Evolutionary conservation across 1,140 invertebrate genomes (phyloP).

Genomic region (Drosophila bifasciata): DNA sequence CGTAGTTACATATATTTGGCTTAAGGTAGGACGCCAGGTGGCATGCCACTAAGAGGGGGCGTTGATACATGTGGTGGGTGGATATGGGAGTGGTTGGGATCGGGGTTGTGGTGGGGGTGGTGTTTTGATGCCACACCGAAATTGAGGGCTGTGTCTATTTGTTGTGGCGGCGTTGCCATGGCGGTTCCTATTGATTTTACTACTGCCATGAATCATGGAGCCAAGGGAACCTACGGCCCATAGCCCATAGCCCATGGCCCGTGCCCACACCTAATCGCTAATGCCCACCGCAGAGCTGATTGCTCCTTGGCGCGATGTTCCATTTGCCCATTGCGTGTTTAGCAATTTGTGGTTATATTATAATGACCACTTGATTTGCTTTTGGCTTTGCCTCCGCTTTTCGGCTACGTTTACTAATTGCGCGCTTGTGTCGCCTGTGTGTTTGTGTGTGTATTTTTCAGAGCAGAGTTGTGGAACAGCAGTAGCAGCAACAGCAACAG

Average conservation of each 20-base stretch:
- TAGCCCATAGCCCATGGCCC: constrained; percentile 27
- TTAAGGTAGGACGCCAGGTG: constrained; percentile 64
- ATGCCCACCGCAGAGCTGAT: constrained; percentile 1
- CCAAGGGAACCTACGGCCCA: constrained; percentile 4
- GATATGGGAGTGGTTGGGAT: not conserved
- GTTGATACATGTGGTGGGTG: not conserved
- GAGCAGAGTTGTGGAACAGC: constrained; percentile 11
- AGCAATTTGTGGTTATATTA: constrained; percentile 79
- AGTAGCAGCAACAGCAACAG: constrained; percentile 22
- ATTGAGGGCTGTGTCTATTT: constrained; percentile 58
- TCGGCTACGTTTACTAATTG: constrained; percentile 42
- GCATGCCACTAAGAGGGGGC: constrained; percentile 10
- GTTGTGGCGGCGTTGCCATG: constrained; percentile 75
- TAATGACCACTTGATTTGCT: constrained; percentile 79
- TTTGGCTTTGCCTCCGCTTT: constrained; percentile 44
- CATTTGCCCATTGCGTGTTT: constrained; percentile 68
- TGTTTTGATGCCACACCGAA: constrained; percentile 50
- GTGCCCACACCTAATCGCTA: constrained; percentile 8
- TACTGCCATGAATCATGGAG: constrained; percentile 50
- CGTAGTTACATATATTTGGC: constrained; percentile 28
- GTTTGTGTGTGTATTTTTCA: constrained; percentile 20
- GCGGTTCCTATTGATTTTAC: constrained; percentile 72
- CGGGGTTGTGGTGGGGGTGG: constrained; percentile 18
- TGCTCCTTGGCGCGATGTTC: constrained; percentile 11
- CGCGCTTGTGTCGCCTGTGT: constrained; percentile 39